Conservation (phyloP, 2,797 vertebrate genomes). For the Tenualosa ilisha region DNA sequence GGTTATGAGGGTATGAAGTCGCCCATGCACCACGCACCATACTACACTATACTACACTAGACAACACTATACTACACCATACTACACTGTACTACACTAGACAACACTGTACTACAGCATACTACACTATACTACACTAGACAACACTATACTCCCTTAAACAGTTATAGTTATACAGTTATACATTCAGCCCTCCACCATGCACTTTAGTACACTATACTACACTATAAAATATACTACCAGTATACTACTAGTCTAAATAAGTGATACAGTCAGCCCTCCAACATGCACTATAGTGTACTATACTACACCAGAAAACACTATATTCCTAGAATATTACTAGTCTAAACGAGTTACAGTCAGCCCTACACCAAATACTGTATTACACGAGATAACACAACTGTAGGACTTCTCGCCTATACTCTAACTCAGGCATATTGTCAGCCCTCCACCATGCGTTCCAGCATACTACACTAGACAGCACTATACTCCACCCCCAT, state of each 20-base stretch:
- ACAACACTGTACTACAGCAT: neutral
- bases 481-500: neutral
- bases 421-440: too few species aligned
- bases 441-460: too few species aligned
- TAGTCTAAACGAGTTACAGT: too few species aligned
- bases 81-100: neutral
- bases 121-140: neutral
- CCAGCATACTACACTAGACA: too few species aligned
- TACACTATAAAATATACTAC: too few species aligned
- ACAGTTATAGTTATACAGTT: too few species aligned
- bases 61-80: neutral
- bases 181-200: neutral
- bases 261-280: neutral
- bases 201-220: too few species aligned
- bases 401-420: too few species aligned
- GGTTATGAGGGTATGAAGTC: conserved; percentile 82
- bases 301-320: neutral
- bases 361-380: too few species aligned
- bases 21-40: conserved; percentile 21
- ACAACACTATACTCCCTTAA: neutral
- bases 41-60: neutral
- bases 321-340: too few species aligned
- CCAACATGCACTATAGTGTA: neutral
- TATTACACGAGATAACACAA: too few species aligned
- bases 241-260: too few species aligned